Evolutionary conservation across 2,113 vertebrate species (phyloP).

Genomic region (Hymenochirus boettgeri): DNA sequence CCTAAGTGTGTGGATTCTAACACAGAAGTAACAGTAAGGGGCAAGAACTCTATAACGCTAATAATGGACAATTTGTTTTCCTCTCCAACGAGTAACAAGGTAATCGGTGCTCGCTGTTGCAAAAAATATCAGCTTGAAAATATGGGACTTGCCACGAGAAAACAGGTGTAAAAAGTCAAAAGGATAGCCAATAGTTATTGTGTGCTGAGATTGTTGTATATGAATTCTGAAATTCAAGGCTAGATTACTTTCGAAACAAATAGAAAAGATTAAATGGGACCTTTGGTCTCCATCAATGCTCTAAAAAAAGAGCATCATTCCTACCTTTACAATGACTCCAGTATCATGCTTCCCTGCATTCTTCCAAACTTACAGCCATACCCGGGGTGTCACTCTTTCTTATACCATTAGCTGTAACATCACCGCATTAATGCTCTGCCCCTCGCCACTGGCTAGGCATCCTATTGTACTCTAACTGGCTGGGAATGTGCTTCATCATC

Average conservation of each 20-base stretch:
- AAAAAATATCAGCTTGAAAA: conserved; percentile 37
- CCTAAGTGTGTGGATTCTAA: background rate
- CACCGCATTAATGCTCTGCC: too few relatives aligned
- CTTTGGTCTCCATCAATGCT: too few relatives aligned
- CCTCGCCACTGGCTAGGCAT: too few relatives aligned
- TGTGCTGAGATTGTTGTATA: background rate
- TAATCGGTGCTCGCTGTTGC: conserved; percentile 34
- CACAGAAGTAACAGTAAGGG: background rate
- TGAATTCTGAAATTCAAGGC: background rate
- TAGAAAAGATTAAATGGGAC: background rate
- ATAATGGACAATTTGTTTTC: conserved; percentile 2
- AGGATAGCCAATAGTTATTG: conserved; percentile 1
- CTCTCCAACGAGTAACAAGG: conserved; percentile 12
- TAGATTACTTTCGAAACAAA: background rate
- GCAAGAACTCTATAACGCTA: conserved; percentile 1
- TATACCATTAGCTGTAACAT: too few relatives aligned
- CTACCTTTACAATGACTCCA: too few relatives aligned
- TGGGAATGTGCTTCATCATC: too few relatives aligned
- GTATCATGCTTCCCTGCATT: too few relatives aligned
- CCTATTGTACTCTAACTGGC: too few relatives aligned
- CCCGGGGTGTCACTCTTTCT: too few relatives aligned
- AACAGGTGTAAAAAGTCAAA: conserved; percentile 21
- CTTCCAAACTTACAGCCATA: too few relatives aligned
- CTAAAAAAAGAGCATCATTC: too few relatives aligned
- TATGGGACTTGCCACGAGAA: conserved; percentile 11